Evolutionary conservation across 2,888 invertebrate genomes (phyloP).

Genomic region (Tetrapedia diversipes): DNA sequence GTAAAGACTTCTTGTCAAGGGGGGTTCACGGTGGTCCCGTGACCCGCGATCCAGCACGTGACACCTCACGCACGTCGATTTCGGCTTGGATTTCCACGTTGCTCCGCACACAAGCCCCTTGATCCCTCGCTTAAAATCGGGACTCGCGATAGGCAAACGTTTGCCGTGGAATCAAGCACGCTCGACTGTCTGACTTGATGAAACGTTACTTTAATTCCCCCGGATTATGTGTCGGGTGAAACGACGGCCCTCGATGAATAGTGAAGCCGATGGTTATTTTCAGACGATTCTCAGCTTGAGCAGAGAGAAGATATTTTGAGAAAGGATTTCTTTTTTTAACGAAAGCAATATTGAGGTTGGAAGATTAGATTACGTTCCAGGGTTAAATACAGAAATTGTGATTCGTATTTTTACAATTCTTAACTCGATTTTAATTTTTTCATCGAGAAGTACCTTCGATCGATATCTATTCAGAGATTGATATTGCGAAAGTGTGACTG

Average conservation of each 20-base stretch:
- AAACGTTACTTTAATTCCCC: slow-evolving; percentile 41
- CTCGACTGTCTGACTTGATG: slow-evolving; percentile 39
- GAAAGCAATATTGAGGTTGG: neutral
- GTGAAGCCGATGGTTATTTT: neutral
- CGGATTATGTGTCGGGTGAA: neutral
- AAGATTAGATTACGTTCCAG: no score
- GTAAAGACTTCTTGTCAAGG: slow-evolving; percentile 60
- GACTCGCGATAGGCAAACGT: slow-evolving; percentile 61
- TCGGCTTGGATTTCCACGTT: slow-evolving; percentile 40
- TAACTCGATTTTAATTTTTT: no score
- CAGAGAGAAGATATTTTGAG: neutral
- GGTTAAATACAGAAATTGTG: no score
- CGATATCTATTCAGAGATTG: no score
- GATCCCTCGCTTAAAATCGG: slow-evolving; percentile 32
- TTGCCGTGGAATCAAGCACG: slow-evolving; percentile 59
- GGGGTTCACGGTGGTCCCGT: slow-evolving; percentile 51
- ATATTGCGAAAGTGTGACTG: no score
- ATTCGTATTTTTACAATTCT: no score
- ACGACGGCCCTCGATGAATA: neutral
- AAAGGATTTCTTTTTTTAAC: neutral
- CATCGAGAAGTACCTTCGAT: no score
- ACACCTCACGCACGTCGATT: slow-evolving; percentile 56
- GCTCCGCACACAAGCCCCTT: slow-evolving; percentile 24
- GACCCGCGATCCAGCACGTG: slow-evolving; percentile 59
- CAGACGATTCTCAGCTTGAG: no score